Evolutionary conservation across 2,888 invertebrate genomes (phyloP), one percentile per base, ranked within the genome.

Genomic region (Agrochola lychnidis): DNA sequence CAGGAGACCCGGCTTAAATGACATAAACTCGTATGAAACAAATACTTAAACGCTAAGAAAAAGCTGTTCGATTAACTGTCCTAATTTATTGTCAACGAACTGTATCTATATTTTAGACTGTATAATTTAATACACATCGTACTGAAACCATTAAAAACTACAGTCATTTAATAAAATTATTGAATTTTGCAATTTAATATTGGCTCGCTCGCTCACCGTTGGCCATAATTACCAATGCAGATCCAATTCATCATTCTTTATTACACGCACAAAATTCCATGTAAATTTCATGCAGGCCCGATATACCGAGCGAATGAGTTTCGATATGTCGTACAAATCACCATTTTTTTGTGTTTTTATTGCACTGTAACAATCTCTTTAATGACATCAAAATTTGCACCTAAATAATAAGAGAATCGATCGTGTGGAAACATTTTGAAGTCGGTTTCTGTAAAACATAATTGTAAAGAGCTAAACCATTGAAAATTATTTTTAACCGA

Each of bases 161-260:
- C 89, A 91, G 87, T 88, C 89, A 90, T 88, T 93, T 94, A 94
- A 94, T 93, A 95, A 95, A 95, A 95, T 96, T 93, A 95, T 95
- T 95, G 95, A 95, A 95, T 95, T 94, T 94, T 88, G 93, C 93
- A 95, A 94, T 95, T 94, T 95, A 93, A 95, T 93, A 95, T 93
- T 92, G 92, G 93, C 92, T 91, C 90, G 93, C 89, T 90, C 92
- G 94, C 92, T 93, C 93, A 92, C 95, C 94, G 94, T 91, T 94
- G 94, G 89, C 94, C 94, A 92, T 96, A 96, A 96, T 96, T 95
- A 96, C 96, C 95, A 95, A 93, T 96, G 95, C 94, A 94, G 94
- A 93, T 92, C 92, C 96, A 95, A 96, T 96, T 95, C 95, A 96
- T 96, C 96, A 96, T 96, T 95, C 94, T 96, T 96, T 96, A 96